Base-by-base conservation (phyloP, 2,888 invertebrate species). In the Lasiommata megera region DNA sequence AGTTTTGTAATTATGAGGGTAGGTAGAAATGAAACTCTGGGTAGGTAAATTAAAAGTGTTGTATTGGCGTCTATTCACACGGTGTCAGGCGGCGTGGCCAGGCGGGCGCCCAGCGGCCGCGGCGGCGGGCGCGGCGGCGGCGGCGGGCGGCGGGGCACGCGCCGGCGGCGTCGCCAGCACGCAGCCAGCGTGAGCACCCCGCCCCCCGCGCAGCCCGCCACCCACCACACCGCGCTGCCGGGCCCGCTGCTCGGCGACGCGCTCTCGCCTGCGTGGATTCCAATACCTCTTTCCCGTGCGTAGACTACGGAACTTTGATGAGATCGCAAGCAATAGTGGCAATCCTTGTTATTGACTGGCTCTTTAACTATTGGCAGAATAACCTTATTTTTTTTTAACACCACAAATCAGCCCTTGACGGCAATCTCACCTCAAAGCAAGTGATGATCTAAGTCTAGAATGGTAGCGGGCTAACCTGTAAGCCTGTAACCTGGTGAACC, bases 71-170 rank as follows among this genome's bases (percentile, higher is more conserved):
- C 18, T 28, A 29, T 51, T 88, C 87, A 89, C 76, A 89, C 89
- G 69, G 86, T 83, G 82, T 88, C 84, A 58, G 77, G 78, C 1
- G 76, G 78, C 54, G 71, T 69, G 62, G 79, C 82, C 65, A 80
- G 84, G 63, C 80, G 79, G 58, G 84, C 82, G 68, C 84, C 88
- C 75, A 83, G 80, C 70, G 86, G 76, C 75, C 81, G 82, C 72
- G 87, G 84, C 67, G 80, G 88, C 70, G 78, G 85, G 68, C 79
- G 92, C 75, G 65, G 67, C 14, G 67, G 70, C 8, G 75, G 67
- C 46, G 67, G 75, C 57, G 82, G 77, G 63, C 85, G 73, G 73
- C 88, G 77, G 79, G 88, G 73, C 79, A 82, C 61, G 23, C 66
- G 83, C 76, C 87, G 76, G 3, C 80, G 77, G 5, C 77, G 74